Percentiles rank a stretch among this genome's conserved stretches.
Evolutionary conservation across 1,140 invertebrate genomes (phyloP).

Genomic region (Pseudomyrmex pallidus): DNA sequence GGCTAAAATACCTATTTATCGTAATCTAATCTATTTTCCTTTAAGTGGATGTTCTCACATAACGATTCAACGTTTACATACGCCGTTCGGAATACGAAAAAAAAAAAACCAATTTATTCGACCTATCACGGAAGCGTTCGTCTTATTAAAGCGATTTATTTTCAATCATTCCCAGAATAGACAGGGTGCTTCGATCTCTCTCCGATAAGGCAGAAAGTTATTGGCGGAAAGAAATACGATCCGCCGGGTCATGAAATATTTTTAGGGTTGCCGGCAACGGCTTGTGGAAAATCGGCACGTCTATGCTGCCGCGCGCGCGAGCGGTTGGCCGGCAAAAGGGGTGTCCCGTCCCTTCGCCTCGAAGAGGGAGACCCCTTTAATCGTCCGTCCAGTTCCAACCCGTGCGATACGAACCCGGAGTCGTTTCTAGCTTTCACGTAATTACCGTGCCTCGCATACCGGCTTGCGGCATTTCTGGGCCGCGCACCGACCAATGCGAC

Average conservation of each 20-base stretch:
- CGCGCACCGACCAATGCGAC: slow-evolving; percentile 67
- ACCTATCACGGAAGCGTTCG: slow-evolving; percentile 51
- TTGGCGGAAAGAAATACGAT: slow-evolving; percentile 51
- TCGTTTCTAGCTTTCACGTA: slow-evolving; percentile 65
- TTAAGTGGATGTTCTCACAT: background rate
- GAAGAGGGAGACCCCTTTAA: background rate
- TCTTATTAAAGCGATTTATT: slow-evolving; percentile 58
- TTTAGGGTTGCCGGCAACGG: slow-evolving; percentile 19
- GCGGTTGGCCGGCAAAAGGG: background rate
- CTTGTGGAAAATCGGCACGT: slow-evolving; percentile 36
- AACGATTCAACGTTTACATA: slow-evolving; percentile 1
- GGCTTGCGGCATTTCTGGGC: slow-evolving; percentile 64
- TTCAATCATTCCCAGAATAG: slow-evolving; percentile 55
- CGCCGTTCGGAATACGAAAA: background rate
- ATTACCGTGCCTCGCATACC: slow-evolving; percentile 74
- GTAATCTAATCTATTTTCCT: background rate
- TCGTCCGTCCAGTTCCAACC: slow-evolving; percentile 53
- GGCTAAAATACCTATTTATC: background rate
- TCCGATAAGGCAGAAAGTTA: slow-evolving; percentile 28
- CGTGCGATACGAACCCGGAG: slow-evolving; percentile 42
- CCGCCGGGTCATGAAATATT: slow-evolving; percentile 46
- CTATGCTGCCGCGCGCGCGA: background rate
- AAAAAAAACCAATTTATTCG: slow-evolving; percentile 1
- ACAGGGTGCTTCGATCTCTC: slow-evolving; percentile 4
- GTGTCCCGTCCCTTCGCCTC: no score